A percentile compares a stretch with the other conserved stretches of the same genome.
phyloP scores from a whole-genome alignment of 2,888 invertebrate species.

The Himalopsyche japonica region DNA sequence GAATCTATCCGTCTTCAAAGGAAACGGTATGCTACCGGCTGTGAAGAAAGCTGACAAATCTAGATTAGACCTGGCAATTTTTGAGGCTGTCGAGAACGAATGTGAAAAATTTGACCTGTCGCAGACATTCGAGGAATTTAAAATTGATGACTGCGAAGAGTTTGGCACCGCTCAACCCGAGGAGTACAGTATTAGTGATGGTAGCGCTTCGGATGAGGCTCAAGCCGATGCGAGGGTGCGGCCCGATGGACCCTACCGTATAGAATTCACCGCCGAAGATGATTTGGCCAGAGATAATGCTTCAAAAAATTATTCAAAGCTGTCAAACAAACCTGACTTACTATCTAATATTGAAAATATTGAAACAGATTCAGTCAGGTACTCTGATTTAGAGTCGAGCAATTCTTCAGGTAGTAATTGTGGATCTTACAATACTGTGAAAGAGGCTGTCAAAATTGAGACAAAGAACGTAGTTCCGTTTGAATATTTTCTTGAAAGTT shows the following conservation, averaged over 20 bases:
- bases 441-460: slow-evolving; percentile 47
- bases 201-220: slow-evolving; percentile 52
- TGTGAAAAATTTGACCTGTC: slow-evolving; percentile 69
- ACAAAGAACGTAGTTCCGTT: slow-evolving; percentile 54
- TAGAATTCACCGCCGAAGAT: slow-evolving; percentile 39
- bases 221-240: slow-evolving; percentile 26
- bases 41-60: slow-evolving; percentile 32
- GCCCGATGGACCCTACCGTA: slow-evolving; percentile 26
- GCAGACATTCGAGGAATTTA: slow-evolving; percentile 80
- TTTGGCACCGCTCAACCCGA: slow-evolving; percentile 58
- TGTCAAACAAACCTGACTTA: slow-evolving; percentile 60
- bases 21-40: not conserved
- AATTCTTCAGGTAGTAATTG: slow-evolving; percentile 61
- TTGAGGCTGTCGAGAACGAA: slow-evolving; percentile 50
- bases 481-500: slow-evolving; percentile 77
- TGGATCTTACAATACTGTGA: slow-evolving; percentile 56
- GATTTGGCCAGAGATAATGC: slow-evolving; percentile 25
- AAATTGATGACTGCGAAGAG: slow-evolving; percentile 67
- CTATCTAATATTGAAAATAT: slow-evolving; percentile 61
- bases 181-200: slow-evolving; percentile 59
- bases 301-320: slow-evolving; percentile 53
- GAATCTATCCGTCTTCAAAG: slow-evolving; percentile 37
- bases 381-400: slow-evolving; percentile 70
- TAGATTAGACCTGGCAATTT: slow-evolving; percentile 52
- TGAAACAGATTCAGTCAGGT: slow-evolving; percentile 65